Conservation (phyloP, 2,888 invertebrate genomes). For the Agriopis marginaria region DNA sequence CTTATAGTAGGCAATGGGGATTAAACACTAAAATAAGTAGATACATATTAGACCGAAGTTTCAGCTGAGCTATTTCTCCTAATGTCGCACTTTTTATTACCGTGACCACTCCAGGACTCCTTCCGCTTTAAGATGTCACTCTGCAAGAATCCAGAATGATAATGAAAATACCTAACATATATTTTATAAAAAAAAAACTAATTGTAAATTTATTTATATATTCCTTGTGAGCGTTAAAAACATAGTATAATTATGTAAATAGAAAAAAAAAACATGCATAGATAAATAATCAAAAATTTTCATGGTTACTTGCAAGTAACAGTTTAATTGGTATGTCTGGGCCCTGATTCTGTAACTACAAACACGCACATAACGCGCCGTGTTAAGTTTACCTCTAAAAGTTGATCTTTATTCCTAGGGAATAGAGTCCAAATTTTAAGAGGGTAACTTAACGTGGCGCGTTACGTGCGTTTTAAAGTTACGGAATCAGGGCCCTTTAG, state of each 20-base stretch:
- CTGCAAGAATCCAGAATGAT: slow-evolving; percentile 68
- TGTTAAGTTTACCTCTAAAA: no score
- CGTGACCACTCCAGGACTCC: slow-evolving; percentile 76
- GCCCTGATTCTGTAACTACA: no score
- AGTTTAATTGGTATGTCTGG: no score
- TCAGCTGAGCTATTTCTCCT: slow-evolving; percentile 79
- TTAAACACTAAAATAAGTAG: slow-evolving; percentile 1
- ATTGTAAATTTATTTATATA: not conserved
- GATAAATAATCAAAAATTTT: no score
- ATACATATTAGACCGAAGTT: slow-evolving; percentile 77
- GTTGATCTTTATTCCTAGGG: no score
- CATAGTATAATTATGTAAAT: not conserved
- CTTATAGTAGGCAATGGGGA: not conserved
- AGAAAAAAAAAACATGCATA: not conserved
- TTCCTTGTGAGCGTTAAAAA: not conserved
- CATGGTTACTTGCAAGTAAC: no score
- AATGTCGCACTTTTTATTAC: slow-evolving; percentile 70
- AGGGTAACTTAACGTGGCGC: no score
- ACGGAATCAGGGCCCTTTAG: no score
- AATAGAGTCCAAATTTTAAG: no score
- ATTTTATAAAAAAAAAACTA: not conserved
- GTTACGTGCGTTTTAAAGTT: no score
- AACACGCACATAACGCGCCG: no score
- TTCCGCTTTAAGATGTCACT: slow-evolving; percentile 77
- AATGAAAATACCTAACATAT: not conserved